These are phyloP conservation scores for Alcedo atthis DNA, from an alignment of 2,797 vertebrate species.

Conservation along the genomic window DNA sequence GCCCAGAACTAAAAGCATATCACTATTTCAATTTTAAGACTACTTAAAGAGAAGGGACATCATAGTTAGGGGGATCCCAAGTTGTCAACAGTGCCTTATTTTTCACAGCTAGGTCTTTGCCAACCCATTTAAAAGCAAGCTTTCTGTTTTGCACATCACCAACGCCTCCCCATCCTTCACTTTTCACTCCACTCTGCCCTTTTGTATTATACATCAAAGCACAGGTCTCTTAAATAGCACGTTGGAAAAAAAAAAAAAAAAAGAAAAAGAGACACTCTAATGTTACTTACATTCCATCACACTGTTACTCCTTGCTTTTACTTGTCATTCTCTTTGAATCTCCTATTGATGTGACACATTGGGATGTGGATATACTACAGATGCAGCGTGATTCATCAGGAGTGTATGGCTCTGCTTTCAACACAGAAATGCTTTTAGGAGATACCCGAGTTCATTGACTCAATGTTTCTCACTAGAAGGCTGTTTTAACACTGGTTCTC, in stretches of 20 bases:
- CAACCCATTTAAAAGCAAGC: conserved; percentile 48
- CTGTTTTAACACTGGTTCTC: not conserved
- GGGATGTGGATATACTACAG: not conserved
- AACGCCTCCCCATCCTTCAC: conserved; percentile 45
- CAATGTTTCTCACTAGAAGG: not conserved
- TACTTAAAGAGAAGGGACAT: conserved; percentile 14
- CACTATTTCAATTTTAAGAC: not conserved
- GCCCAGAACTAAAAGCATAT: not conserved
- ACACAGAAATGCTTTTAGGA: conserved; percentile 25
- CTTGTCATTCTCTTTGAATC: conserved; percentile 37
- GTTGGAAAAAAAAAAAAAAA: not conserved
- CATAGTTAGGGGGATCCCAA: conserved; percentile 33
- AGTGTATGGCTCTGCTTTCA: not conserved
- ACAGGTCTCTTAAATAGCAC: conserved; percentile 23
- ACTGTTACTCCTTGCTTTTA: conserved; percentile 11
- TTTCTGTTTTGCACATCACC: conserved; percentile 45
- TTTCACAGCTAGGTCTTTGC: conserved; percentile 38
- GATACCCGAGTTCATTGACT: not conserved
- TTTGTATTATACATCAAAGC: conserved; percentile 61
- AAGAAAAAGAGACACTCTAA: not conserved
- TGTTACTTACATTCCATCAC: conserved; percentile 38
- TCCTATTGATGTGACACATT: conserved; percentile 1
- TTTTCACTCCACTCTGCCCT: conserved; percentile 42
- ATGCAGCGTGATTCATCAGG: conserved; percentile 1
- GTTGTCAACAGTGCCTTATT: conserved; percentile 51